These are phyloP conservation scores for Indicator maculatus DNA, from an alignment of 2,113 vertebrate genomes.

Conservation along the genomic window DNA sequence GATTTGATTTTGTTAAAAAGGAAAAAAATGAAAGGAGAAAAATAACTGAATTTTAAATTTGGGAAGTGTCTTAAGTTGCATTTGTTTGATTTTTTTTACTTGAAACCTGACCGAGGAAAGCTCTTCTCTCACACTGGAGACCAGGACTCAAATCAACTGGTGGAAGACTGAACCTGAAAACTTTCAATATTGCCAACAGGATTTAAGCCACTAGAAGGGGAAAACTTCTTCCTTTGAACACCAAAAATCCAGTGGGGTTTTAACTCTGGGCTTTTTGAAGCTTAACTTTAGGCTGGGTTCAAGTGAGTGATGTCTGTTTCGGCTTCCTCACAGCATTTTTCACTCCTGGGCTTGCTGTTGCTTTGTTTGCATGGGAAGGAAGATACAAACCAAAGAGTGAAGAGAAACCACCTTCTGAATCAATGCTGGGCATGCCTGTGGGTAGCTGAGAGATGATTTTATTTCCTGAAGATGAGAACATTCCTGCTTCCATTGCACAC, in stretches of 20 bases:
- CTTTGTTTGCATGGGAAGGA: constrained; percentile 1
- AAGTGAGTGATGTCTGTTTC: not conserved
- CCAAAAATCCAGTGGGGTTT: not conserved
- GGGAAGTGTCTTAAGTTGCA: not conserved
- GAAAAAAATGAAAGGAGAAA: not conserved
- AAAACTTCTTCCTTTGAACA: not conserved
- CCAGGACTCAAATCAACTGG: not conserved
- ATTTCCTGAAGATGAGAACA: constrained; percentile 6
- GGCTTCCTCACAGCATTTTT: not conserved
- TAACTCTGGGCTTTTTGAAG: not conserved
- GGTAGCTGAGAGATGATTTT: not conserved
- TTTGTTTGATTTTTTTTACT: not conserved
- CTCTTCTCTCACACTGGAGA: not conserved
- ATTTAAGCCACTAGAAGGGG: not conserved
- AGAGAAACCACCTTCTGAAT: not conserved
- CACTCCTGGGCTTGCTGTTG: not conserved
- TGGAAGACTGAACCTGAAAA: not conserved
- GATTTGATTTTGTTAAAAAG: not conserved
- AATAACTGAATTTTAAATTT: accelerated
- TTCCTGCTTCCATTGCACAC: not conserved
- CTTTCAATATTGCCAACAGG: not conserved
- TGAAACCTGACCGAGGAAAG: accelerated
- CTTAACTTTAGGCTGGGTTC: not conserved
- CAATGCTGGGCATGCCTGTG: not conserved
- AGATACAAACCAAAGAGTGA: not conserved